phyloP scores from a whole-genome alignment of 2,113 vertebrate genomes.

The Sander lucioperca region DNA sequence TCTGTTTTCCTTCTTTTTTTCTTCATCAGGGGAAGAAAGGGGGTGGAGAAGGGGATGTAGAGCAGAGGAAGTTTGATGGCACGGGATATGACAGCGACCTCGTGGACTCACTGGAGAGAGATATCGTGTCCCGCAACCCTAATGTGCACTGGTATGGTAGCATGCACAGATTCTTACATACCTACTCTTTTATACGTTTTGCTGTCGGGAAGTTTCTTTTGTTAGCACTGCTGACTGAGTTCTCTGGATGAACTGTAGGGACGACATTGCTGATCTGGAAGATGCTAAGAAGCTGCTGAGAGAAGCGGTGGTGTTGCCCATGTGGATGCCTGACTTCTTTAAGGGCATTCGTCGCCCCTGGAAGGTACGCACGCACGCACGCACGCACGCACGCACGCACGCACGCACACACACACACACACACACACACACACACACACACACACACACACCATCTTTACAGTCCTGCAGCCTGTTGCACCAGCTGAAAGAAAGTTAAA shows the following conservation, averaged over 20 bases:
- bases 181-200: background rate
- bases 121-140: conserved; percentile 97
- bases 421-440: background rate
- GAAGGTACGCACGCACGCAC: conserved; percentile 87
- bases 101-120: conserved; percentile 94
- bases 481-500: background rate
- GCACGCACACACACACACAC: background rate
- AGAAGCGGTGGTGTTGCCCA: conserved; percentile 97
- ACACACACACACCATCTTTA: background rate
- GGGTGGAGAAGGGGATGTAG: conserved; percentile 87
- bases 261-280: conserved; percentile 97
- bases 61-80: conserved; percentile 93
- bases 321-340: conserved; percentile 99
- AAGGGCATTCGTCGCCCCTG: conserved; percentile 97
- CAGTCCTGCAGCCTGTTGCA: background rate
- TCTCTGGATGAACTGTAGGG: conserved; percentile 81
- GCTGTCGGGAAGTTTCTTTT: background rate
- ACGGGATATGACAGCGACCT: conserved; percentile 93
- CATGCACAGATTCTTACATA: background rate
- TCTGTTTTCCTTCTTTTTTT: background rate
- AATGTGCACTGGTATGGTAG: conserved; percentile 92
- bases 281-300: conserved; percentile 93
- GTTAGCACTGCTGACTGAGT: conserved; percentile 18
- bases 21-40: conserved; percentile 87
- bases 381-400: background rate